Base-by-base conservation (phyloP, 2,113 vertebrate genomes). In the Psammodynastes pulverulentus region DNA sequence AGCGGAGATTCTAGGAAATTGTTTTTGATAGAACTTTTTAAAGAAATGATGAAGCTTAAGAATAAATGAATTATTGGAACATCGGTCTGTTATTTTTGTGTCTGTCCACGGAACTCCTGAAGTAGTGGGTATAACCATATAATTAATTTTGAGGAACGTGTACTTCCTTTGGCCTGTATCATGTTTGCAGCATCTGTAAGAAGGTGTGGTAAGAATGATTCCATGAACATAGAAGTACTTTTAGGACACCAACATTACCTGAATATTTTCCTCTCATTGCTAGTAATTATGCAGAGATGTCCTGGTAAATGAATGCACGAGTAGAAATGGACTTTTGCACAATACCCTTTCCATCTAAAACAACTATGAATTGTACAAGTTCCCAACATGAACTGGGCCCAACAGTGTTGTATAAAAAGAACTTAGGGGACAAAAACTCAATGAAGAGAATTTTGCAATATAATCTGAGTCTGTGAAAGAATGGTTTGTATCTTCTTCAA, bases 51-150 rank as follows among this genome's bases (percentile, higher is more conserved):
- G 15, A 79, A 29, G 46, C 87, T 52, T 79, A 34, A 62, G 52
- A 89, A 86, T 84, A 95, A 96, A 95, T 96, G 95, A 94, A 49
- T 94, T 94, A 94, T 96, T 96, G 96, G 95, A 96, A 96, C 93
- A 93, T 96, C 93, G 94, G 88, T 10, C 12, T 67, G 92, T 91
- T 54, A 90, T 19, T 9, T 72, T 72, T 56, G 8, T 24, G 5
- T 1, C 46, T 88, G 52, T 45, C 4, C 34, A 43, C 49, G 79
- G 58, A 87, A 67, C 3, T 39, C 45, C 23, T 26, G 7, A 6
- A 2, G 10, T 43, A 29, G 21, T 19, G 52, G 48, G 43, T 46
- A 49, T 43, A 21, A n/a, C 21, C 24, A 87, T 53, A 39, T 10
- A 10, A 26, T 29, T 46, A 52, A 39, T 52, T 67, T 56, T 72